Evolutionary conservation across 37 sponge, comb jelly and placozoan species (phyloP), one percentile per base, ranked within the genome.

Genomic region (Eunapius fragilis): DNA sequence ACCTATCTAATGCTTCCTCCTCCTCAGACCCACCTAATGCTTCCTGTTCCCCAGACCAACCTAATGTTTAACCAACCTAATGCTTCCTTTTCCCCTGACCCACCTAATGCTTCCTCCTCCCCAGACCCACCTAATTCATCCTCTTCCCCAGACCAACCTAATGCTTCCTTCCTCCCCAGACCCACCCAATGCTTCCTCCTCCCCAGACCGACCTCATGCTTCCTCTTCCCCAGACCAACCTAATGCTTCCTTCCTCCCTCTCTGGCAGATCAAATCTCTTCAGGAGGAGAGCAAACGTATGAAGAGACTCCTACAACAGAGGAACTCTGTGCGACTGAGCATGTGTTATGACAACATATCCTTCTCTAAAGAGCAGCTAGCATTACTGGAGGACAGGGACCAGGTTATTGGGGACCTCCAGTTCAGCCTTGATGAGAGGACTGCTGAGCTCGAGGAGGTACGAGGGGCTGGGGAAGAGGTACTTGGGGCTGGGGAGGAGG

Each of bases 361-460:
- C 58, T 89, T 89, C 76, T 86, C 89, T 34, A 82, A 69, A 72
- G 82, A 85, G 41, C 91, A 94, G 86, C 83, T 88, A 41, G 84
- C 88, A 31, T 33, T 92, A 68, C 47, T 95, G 76, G 91, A 92
- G 79, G 96, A 95, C 78, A 87, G 84, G 13, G 90, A 92, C 28
- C 86, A 89, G 72, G 77, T 82, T 33, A 88, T 90, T 26, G 85
- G 73, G 3, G 95, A 94, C 74, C 89, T 91, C 22, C 95, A 91
- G 91, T 95, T 92, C 69, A 84, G 74, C 45, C 81, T 92, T 47
- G 96, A 95, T 33, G 93, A 92, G 81, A 68, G 37, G 25, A 58
- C 74, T 22, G 89, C 93, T 31, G 75, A 95, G 67, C 74, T 95
- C 28, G 96, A 92, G 26, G 93, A 92, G 86, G 93, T 88, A 31